These are phyloP conservation scores for Silvanus unidentatus DNA, from an alignment of 2,888 invertebrate species.

Conservation along the genomic window DNA sequence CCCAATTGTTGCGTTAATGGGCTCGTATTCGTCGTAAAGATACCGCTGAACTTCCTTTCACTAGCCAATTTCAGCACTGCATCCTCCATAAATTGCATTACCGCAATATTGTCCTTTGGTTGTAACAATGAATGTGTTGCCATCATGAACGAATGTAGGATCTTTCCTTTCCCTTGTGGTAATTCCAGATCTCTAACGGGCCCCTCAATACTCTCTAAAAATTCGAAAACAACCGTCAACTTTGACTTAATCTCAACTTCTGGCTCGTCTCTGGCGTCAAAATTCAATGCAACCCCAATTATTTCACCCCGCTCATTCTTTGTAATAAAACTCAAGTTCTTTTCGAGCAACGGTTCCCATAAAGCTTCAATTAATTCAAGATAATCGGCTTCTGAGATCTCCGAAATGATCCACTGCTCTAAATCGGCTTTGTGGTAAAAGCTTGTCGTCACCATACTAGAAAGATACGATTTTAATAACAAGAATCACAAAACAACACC, in stretches of 20 bases:
- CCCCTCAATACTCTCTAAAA: constrained; percentile 70
- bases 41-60: constrained; percentile 61
- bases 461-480: constrained; percentile 27
- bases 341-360: constrained; percentile 65
- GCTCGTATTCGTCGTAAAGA: constrained; percentile 83
- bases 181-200: constrained; percentile 60
- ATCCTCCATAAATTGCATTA: constrained; percentile 73
- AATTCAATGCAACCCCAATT: constrained; percentile 71
- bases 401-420: constrained; percentile 70
- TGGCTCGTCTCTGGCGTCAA: constrained; percentile 77
- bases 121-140: constrained; percentile 62
- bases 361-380: constrained; percentile 59
- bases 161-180: constrained; percentile 60
- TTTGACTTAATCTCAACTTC: constrained; percentile 64
- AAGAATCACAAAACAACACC: neutral
- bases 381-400: constrained; percentile 64
- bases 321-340: constrained; percentile 67
- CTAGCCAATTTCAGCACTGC: constrained; percentile 64
- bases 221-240: constrained; percentile 67
- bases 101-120: constrained; percentile 69
- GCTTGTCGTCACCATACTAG: constrained; percentile 75
- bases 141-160: constrained; percentile 86
- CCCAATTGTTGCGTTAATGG: constrained; percentile 88
- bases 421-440: constrained; percentile 83
- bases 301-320: constrained; percentile 51